Percentiles rank a stretch among this genome's conserved stretches.
Conservation (phyloP, 2,113 vertebrate species). For the Columba janthina region DNA sequence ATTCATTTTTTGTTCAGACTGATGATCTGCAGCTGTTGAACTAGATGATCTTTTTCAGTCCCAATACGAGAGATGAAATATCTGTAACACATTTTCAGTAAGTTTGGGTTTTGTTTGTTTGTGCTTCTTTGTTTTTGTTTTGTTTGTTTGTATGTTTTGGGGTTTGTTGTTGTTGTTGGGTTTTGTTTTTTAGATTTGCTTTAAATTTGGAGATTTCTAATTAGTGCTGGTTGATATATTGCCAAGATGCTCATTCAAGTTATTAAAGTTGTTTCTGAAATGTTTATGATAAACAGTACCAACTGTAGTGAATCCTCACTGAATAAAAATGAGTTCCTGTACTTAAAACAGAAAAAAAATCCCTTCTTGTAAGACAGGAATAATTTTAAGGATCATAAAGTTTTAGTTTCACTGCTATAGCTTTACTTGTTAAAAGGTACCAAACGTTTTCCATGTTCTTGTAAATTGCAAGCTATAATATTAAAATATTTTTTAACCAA, state of each 20-base stretch:
- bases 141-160: no score
- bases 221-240: neutral
- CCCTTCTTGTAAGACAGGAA: neutral
- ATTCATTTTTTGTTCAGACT: neutral
- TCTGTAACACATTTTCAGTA: neutral
- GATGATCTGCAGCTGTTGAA: neutral
- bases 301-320: neutral
- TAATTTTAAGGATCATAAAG: neutral
- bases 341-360: neutral
- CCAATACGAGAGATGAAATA: neutral
- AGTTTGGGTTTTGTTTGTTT: neutral
- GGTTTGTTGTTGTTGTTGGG: neutral
- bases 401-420: neutral
- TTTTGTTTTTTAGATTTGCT: neutral
- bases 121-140: no score
- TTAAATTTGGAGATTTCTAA: neutral
- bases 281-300: neutral
- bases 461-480: neutral
- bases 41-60: neutral
- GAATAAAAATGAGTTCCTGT: neutral
- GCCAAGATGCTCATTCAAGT: neutral
- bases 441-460: neutral
- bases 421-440: neutral
- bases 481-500: neutral
- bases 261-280: conserved; percentile 44